These are phyloP conservation scores for Unio pictorum DNA, from an alignment of 2,888 invertebrate genomes.

Conservation along the genomic window DNA sequence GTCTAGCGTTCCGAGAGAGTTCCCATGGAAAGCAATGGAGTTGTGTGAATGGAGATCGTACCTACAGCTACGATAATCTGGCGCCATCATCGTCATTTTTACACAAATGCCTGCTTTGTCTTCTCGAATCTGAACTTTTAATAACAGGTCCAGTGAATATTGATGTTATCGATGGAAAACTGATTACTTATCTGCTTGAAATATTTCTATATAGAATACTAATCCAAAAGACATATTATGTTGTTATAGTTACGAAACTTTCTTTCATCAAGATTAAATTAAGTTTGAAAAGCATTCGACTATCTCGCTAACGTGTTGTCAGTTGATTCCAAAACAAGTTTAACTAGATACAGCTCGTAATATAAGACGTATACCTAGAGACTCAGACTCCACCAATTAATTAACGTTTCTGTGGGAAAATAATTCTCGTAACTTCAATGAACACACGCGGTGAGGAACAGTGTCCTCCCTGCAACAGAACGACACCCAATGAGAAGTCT, in stretches of 20 bases:
- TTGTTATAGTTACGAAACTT: not conserved
- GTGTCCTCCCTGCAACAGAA: no score
- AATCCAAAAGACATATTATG: not conserved
- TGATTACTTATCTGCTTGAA: not conserved
- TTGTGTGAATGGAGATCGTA: slow-evolving; percentile 53
- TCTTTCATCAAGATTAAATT: no score
- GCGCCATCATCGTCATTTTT: slow-evolving; percentile 61
- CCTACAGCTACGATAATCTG: slow-evolving; percentile 68
- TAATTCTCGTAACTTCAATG: no score
- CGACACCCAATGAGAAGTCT: no score
- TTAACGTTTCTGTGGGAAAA: no score
- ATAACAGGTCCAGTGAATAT: not conserved
- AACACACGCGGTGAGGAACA: no score
- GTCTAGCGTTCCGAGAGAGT: slow-evolving; percentile 33
- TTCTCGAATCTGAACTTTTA: not conserved
- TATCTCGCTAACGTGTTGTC: no score
- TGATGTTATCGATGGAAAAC: not conserved
- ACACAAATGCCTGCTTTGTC: not conserved
- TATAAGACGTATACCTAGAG: no score
- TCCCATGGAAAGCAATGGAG: slow-evolving; percentile 29
- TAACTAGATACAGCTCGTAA: no score
- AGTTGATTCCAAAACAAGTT: no score
- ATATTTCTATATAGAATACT: not conserved
- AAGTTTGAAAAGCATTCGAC: no score
- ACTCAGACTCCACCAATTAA: no score